Evolutionary conservation across 1,140 invertebrate species (phyloP), one percentile per base, ranked within the genome.

Genomic region (Varroa destructor): DNA sequence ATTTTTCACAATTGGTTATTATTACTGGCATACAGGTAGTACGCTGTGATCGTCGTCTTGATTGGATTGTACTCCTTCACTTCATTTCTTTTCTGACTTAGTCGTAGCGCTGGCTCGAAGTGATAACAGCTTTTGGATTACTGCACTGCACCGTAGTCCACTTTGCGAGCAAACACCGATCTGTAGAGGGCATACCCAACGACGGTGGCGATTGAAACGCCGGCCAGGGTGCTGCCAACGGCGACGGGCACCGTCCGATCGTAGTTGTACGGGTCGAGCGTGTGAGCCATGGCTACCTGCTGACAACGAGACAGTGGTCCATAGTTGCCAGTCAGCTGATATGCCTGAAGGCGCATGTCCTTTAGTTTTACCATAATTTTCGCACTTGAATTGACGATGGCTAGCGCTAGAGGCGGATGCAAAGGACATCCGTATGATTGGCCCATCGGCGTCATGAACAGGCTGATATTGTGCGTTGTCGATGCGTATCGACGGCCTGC

Each of bases 81-180:
- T 25, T 25, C 25, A 25, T 25, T 25, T 25, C 25, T 25, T 25
- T 25, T 25, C 25, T 25, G 25, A 25, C 25, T 25, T 25, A 25
- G 25, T 25, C 25, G 25, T 25, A 25, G 25, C 25, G 25, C 25
- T 25, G 25, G 25, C 25, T 25, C 25, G 25, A 25, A 25, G 25
- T 25, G 25, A 25, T 25, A 25, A 25, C 25, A 25, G 25, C 25
- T 25, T 25, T 25, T 25, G 25, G 46, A 5, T 8, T 51, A 51
- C 8, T 51, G 46, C 46, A 51, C 46, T 51, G 46, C 46, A 8
- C 90, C 90, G 78, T 93, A 93, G 77, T 91, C 88, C 4, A 92
- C 88, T 77, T 91, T 91, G 79, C 91, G 91, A 43, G 91, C 84
- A 79, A 90, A 90, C 76, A 90, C 85, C 77, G 92, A 90, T 75